Evolutionary conservation across 2,888 invertebrate genomes (phyloP).

Genomic region (Drosophila multiciliata): DNA sequence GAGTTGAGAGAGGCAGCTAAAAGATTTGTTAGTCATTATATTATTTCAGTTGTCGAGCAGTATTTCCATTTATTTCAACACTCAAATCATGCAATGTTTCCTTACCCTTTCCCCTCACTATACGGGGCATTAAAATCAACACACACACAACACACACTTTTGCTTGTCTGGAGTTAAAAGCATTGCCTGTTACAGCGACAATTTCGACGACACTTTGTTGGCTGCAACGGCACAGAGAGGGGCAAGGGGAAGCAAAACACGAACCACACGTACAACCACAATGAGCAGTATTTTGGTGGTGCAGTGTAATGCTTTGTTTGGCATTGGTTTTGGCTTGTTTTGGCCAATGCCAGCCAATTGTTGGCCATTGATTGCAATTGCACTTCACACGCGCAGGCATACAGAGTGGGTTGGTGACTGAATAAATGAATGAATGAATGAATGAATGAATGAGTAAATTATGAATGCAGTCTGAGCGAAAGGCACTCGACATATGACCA

Average conservation of each 20-base stretch:
- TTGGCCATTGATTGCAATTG: slow-evolving; percentile 38
- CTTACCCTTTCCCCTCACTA: background rate
- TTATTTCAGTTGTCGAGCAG: background rate
- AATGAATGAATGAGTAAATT: slow-evolving; percentile 20
- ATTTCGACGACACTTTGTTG: slow-evolving; percentile 19
- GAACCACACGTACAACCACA: slow-evolving; percentile 43
- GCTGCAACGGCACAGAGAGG: background rate
- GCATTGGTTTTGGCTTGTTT: slow-evolving; percentile 30
- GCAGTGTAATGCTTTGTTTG: slow-evolving; percentile 28
- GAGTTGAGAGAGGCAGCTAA: background rate
- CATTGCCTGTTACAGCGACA: slow-evolving; percentile 7
- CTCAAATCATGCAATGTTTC: background rate
- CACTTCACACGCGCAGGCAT: slow-evolving; percentile 23
- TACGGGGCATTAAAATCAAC: background rate
- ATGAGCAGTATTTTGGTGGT: slow-evolving; percentile 44
- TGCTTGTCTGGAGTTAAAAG: slow-evolving; percentile 1
- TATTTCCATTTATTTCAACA: background rate
- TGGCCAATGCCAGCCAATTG: slow-evolving; percentile 58
- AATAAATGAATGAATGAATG: too few relatives aligned
- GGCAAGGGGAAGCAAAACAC: slow-evolving; percentile 6
- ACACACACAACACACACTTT: background rate
- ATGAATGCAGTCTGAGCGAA: slow-evolving; percentile 27
- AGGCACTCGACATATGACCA: slow-evolving; percentile 27
- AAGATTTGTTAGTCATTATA: background rate
- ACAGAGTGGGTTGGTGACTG: background rate